A percentile compares a stretch with the other conserved stretches of the same genome.
Evolutionary conservation across 2,113 vertebrate genomes (phyloP).

Genomic region (Tylochromis polylepis): DNA sequence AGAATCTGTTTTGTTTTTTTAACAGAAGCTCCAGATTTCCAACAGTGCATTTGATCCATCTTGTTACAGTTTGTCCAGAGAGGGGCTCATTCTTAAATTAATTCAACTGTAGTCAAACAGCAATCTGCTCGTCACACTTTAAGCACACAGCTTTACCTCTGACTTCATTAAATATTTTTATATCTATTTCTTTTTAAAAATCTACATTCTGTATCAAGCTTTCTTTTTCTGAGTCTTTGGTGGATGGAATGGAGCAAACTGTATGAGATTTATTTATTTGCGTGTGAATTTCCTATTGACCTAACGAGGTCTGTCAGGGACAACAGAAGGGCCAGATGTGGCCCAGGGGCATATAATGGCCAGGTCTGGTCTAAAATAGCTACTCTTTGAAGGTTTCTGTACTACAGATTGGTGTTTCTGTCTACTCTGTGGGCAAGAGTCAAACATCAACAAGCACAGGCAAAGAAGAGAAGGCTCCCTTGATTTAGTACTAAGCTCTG

Average conservation of each 20-base stretch:
- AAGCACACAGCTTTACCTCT: not conserved
- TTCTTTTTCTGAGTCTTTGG: fast-evolving
- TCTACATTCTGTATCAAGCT: not conserved
- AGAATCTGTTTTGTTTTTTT: not conserved
- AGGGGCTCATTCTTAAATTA: not conserved
- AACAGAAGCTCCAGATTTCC: not conserved
- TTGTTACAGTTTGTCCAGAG: not conserved
- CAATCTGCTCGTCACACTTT: not conserved
- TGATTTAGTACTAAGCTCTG: not conserved
- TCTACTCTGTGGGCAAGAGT: not conserved
- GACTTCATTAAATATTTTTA: not conserved
- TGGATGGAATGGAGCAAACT: not conserved
- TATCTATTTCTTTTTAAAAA: not conserved
- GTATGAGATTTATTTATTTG: too few species aligned
- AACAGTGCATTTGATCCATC: not conserved
- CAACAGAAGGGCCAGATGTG: not conserved
- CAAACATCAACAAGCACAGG: not conserved
- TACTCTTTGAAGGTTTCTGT: not conserved
- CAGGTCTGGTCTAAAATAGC: not conserved
- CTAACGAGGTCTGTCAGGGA: not conserved
- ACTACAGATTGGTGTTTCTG: not conserved
- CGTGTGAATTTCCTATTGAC: not conserved
- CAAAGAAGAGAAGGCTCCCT: not conserved
- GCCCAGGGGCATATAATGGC: not conserved
- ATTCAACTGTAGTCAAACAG: not conserved